A percentile compares a stretch with the other conserved stretches of the same genome.
Conservation (phyloP, 2,888 invertebrate species). For the Odiellus spinosus region DNA sequence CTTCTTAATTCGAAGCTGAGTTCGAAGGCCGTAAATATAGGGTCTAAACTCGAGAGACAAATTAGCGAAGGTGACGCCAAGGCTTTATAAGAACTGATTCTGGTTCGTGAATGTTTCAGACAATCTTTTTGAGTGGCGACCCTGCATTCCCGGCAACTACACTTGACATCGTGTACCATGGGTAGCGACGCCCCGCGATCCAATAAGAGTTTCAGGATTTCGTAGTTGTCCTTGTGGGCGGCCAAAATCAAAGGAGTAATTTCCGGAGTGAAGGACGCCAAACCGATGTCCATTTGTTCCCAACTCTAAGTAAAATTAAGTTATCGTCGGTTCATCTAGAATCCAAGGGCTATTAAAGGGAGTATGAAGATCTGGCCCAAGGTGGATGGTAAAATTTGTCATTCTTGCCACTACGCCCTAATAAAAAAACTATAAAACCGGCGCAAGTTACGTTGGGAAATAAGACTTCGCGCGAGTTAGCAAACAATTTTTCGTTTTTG, state of each 20-base stretch:
- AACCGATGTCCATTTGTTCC: slow-evolving; percentile 78
- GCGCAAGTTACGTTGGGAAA: too few species aligned
- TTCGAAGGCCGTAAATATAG: slow-evolving; percentile 93
- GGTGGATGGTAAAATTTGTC: too few species aligned
- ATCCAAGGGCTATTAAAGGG: background rate
- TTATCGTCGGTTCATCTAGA: too few species aligned
- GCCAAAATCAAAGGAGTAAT: slow-evolving; percentile 95
- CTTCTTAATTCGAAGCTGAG: slow-evolving; percentile 91
- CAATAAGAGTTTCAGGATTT: slow-evolving; percentile 91
- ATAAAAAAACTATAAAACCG: too few species aligned
- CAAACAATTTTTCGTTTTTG: too few species aligned
- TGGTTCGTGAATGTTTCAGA: slow-evolving; percentile 78
- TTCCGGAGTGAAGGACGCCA: slow-evolving; percentile 93
- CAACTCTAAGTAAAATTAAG: slow-evolving; percentile 49
- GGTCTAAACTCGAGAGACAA: slow-evolving; percentile 90
- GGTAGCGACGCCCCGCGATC: slow-evolving; percentile 87
- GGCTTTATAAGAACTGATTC: slow-evolving; percentile 94
- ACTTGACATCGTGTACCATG: slow-evolving; percentile 85
- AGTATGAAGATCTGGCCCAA: too few species aligned
- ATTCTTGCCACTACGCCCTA: background rate
- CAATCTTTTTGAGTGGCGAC: slow-evolving; percentile 80
- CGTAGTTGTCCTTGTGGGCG: slow-evolving; percentile 95
- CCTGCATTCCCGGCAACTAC: slow-evolving; percentile 90
- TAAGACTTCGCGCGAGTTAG: too few species aligned
- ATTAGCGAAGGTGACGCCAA: slow-evolving; percentile 91